Conservation (phyloP, 2,888 invertebrate genomes). For the Anthophora plumipes region DNA sequence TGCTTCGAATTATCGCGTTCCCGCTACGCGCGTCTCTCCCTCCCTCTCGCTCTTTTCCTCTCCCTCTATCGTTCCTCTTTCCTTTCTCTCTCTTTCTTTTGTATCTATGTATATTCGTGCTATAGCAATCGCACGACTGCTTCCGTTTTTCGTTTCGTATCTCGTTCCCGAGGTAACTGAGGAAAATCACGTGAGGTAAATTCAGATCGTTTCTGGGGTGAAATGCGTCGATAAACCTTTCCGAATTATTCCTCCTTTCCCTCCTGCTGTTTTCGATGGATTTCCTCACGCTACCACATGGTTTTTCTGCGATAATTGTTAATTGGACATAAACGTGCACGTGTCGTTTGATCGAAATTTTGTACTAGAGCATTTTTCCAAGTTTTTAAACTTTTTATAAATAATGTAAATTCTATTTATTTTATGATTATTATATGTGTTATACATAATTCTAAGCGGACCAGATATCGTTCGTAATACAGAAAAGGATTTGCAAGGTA, state of each 20-base stretch:
- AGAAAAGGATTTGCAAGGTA: background rate
- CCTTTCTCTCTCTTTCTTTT: background rate
- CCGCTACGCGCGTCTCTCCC: constrained; percentile 3
- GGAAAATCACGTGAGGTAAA: background rate
- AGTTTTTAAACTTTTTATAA: too few species aligned
- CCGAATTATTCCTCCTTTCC: background rate
- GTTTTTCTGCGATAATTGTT: constrained; percentile 32
- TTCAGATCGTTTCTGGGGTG: background rate
- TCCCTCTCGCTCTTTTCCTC: constrained; percentile 3
- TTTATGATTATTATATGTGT: too few species aligned
- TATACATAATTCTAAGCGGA: too few species aligned
- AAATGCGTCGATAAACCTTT: constrained; percentile 4
- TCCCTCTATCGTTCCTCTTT: background rate
- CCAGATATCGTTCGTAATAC: too few species aligned
- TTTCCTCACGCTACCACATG: too few species aligned
- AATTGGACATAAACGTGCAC: background rate
- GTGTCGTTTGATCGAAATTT: too few species aligned
- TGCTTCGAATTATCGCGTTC: constrained; percentile 63
- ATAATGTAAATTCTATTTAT: too few species aligned
- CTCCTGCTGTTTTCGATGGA: background rate
- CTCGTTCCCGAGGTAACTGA: background rate
- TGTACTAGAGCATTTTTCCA: too few species aligned
- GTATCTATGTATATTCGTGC: background rate
- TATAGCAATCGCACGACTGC: background rate
- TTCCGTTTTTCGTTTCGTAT: constrained; percentile 20